These are phyloP conservation scores for Thereva unica DNA, from an alignment of 2,888 invertebrate genomes.

Conservation along the genomic window DNA sequence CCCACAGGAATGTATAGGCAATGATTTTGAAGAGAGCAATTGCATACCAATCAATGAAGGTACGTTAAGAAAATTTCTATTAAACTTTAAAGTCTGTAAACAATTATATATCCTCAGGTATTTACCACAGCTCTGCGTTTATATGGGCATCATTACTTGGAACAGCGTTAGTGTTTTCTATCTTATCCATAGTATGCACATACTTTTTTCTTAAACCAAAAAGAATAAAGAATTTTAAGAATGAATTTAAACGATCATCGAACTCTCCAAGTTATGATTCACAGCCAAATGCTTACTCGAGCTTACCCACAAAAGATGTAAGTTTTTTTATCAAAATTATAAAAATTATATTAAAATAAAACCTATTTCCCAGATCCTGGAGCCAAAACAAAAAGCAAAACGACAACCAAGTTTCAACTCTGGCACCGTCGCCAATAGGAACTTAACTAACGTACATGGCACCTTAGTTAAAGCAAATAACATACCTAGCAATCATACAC, in stretches of 20 bases:
- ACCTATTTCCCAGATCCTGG: slow-evolving; percentile 49
- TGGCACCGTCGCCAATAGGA: slow-evolving; percentile 56
- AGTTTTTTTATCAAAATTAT: slow-evolving; percentile 47
- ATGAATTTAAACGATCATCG: slow-evolving; percentile 62
- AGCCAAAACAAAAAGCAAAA: slow-evolving; percentile 61
- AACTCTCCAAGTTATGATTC: slow-evolving; percentile 81
- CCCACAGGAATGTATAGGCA: slow-evolving; percentile 70
- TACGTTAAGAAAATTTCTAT: not conserved
- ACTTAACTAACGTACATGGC: slow-evolving; percentile 48
- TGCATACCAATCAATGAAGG: slow-evolving; percentile 58
- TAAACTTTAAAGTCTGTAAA: not conserved
- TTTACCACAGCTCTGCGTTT: not conserved
- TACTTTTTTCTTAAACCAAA: slow-evolving; percentile 56
- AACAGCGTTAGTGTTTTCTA: slow-evolving; percentile 58
- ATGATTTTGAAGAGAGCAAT: slow-evolving; percentile 68
- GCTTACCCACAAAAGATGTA: slow-evolving; percentile 79
- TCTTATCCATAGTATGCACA: slow-evolving; percentile 56
- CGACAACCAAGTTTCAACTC: slow-evolving; percentile 73
- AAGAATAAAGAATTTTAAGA: slow-evolving; percentile 27
- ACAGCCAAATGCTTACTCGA: slow-evolving; percentile 82
- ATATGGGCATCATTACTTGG: slow-evolving; percentile 54
- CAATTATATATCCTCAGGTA: not conserved
- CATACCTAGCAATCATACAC: slow-evolving; percentile 66
- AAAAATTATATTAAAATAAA: slow-evolving; percentile 1
- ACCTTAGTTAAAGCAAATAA: slow-evolving; percentile 64